These are phyloP conservation scores for Enteromius fasciolatus DNA, from an alignment of 2,797 vertebrate species.

Conservation along the genomic window DNA sequence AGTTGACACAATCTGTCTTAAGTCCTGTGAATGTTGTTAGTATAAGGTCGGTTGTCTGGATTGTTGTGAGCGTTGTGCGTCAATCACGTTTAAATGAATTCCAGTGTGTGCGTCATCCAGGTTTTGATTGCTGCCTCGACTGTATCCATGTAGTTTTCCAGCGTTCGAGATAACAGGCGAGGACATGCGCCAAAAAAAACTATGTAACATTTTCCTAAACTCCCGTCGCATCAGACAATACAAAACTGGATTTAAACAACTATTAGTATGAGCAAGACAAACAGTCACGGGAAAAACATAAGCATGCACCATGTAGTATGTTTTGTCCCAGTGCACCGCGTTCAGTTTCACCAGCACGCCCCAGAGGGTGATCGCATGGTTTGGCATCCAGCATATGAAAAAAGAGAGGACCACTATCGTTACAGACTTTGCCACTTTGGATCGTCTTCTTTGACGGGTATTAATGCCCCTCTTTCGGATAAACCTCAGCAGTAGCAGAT, in stretches of 20 bases:
- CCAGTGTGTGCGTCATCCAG: conserved; percentile 63
- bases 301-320: conserved; percentile 79
- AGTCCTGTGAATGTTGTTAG: neutral
- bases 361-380: conserved; percentile 82
- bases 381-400: conserved; percentile 81
- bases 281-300: conserved; percentile 82
- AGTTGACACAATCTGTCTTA: neutral
- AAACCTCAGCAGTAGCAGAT: conserved; percentile 77
- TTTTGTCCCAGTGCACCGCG: conserved; percentile 76
- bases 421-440: conserved; percentile 78
- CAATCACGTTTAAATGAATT: conserved; percentile 66
- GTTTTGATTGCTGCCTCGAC: conserved; percentile 52
- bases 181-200: conserved; percentile 73
- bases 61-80: conserved; percentile 64
- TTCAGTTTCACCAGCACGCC: conserved; percentile 84
- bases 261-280: conserved; percentile 82
- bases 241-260: conserved; percentile 81
- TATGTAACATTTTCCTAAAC: conserved; percentile 78
- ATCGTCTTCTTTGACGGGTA: conserved; percentile 70
- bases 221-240: conserved; percentile 82
- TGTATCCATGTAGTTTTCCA: conserved; percentile 67
- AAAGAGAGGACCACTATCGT: conserved; percentile 78
- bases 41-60: conserved; percentile 46
- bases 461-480: conserved; percentile 70
- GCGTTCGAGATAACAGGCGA: conserved; percentile 60